Percentiles rank a stretch among this genome's conserved stretches.
Evolutionary conservation across 2,888 invertebrate species (phyloP).

Genomic region (Tridacna crocea): DNA sequence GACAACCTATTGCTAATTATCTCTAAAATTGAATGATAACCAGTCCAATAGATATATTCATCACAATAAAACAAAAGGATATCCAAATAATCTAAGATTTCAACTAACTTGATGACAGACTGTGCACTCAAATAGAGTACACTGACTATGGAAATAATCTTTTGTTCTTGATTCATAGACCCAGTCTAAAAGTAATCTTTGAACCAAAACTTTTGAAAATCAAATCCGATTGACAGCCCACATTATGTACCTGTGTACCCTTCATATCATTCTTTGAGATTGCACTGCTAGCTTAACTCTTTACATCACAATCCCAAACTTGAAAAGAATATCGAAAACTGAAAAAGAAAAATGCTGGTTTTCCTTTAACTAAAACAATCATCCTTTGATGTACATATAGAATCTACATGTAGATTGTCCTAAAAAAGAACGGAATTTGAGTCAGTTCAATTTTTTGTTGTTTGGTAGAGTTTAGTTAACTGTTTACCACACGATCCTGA

Average conservation of each 20-base stretch:
- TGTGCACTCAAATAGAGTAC: conserved; percentile 25
- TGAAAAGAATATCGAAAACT: too few relatives aligned
- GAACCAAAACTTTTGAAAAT: conserved; percentile 18
- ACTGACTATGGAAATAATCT: conserved; percentile 5
- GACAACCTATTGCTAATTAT: conserved; percentile 6
- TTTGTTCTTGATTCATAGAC: conserved; percentile 10
- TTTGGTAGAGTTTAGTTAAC: too few relatives aligned
- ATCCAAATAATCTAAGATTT: conserved; percentile 42
- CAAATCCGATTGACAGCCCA: conserved; percentile 17
- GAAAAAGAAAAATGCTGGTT: too few relatives aligned
- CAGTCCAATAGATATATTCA: conserved; percentile 1
- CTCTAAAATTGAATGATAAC: conserved; percentile 10
- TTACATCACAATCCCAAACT: too few relatives aligned
- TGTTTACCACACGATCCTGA: too few relatives aligned
- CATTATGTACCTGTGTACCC: conserved; percentile 4
- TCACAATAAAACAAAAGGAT: conserved; percentile 54
- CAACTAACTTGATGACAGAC: conserved; percentile 41
- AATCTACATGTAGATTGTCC: too few relatives aligned
- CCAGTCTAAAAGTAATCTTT: conserved; percentile 13
- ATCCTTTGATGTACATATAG: too few relatives aligned
- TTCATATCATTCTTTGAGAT: not conserved
- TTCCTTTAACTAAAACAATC: too few relatives aligned
- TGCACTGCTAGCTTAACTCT: too few relatives aligned
- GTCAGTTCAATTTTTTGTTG: too few relatives aligned
- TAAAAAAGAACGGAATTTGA: too few relatives aligned